Base-by-base conservation (phyloP, 2,888 invertebrate species). In the Hypselothyrea guttata region DNA sequence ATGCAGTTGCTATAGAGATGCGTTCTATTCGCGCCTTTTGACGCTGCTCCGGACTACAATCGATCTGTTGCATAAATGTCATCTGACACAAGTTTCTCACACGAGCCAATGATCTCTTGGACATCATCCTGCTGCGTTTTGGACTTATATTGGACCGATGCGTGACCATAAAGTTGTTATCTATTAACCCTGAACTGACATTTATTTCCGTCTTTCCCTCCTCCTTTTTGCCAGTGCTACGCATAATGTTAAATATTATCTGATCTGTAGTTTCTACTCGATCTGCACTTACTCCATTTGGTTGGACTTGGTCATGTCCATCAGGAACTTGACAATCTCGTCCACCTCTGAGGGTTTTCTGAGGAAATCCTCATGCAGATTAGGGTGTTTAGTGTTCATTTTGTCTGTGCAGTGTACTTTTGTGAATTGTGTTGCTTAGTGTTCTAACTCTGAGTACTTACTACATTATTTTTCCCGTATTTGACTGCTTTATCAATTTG, bases 11-110 rank as follows among this genome's bases (percentile, higher is more conserved):
- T 0, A 63, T 31, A 1, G 4, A 2, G 0, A 53, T 7, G 4
- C 75, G 72, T n/a, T 78, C 57, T 0, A 1, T 0, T 0, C 53
- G 55, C 1, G 61, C 63, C 1, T n/a, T n/a, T 0, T 0, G 7
- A 0, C 63, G 72, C 0, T 52, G 15, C n/a, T 31, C 37, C 0
- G 7, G 15, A 0, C 4, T 42, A 0, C 34, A 31, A 8, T 72
- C 70, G 1, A 82, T 59, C 13, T 82, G 77, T 0, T 56, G 57
- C 75, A 72, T 70, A n/a, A 52, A 59, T 1, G 67, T 37, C 34
- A 70, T 57, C 35, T 57, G 52, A 30, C 58, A 59, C 15, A 51
- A 11, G 2, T 70, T 22, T 75, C 0, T 4, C 7, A 2, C 7
- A 9, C 3, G 9, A 8, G 5, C 7, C 40, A 1, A 33, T 31